Base-by-base conservation (phyloP, 2,888 invertebrate species). In the Ichneumoninae sp. region DNA sequence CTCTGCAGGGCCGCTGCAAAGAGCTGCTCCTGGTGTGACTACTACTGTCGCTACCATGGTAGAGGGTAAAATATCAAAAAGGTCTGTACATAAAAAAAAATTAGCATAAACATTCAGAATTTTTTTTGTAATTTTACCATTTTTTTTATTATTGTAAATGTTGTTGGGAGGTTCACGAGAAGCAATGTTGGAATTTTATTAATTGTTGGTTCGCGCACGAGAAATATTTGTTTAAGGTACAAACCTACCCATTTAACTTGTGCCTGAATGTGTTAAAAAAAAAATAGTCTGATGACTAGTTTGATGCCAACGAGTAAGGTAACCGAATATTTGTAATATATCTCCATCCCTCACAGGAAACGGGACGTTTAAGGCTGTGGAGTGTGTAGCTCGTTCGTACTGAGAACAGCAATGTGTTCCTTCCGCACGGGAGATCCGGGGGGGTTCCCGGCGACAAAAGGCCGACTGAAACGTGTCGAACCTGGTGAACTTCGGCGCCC, bases 391-490 rank as follows among this genome's bases (percentile, higher is more conserved):
- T 57, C 10, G 16, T 26, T 33, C 13, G 30, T 60, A 2, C n/a
- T n/a, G 16, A 47, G 57, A 54, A 40, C 40, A 44, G 8, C 33
- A 33, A 16, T 33, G 16, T 63, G 16, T 30, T 10, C 47, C 47
- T 26, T 68, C 47, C 47, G 26, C 22, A 16, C 30, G 40, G 75
- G 13, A 70, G 69, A 76, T 65, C 33, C 70, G 65, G 47, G 19
- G 57, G 44, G 36, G 47, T 47, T 47, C 60, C 7, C n/a, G 26
- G 7, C 16, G 10, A 85, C 85, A 76, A 81, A 76, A 69, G 73
- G 54, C 68, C 76, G 75, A 80, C 74, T 50, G 71, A 47, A 66
- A 76, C 66, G 71, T 70, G 70, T 80, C 73, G 74, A 79, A 81
- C 40, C 68, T 68, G 69, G 74, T 57, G 52, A 44, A 80, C 71